Evolutionary conservation across 2,888 invertebrate genomes (phyloP), one percentile per base, ranked within the genome.

Genomic region (Chymomyza fuscimana): DNA sequence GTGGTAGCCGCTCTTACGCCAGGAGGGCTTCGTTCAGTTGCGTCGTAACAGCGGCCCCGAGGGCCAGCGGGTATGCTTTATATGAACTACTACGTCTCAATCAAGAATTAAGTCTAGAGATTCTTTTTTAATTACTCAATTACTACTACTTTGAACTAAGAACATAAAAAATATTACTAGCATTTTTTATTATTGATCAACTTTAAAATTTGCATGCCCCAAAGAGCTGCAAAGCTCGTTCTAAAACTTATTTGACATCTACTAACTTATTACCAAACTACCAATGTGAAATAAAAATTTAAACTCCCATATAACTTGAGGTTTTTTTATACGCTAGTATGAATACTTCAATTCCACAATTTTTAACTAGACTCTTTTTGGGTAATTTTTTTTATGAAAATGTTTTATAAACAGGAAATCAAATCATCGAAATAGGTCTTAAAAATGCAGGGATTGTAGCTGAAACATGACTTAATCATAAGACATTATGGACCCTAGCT

Each of bases 21-120:
- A 90, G 90, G 90, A 90, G 81, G 89, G 90, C 86, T 90, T 90
- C 88, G 82, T 89, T 74, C 90, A 90, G 74, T 89, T 90, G 80
- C 90, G 89, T 79, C 90, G 90, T 76, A 89, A 89, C 89, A 90
- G 90, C 83, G 89, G 90, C 79, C 90, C 90, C 72, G 90, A 90
- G 80, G 89, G 90, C 75, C 90, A 90, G 82, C 87, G 90, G 90
- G 90, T 90, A 90, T 89, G 89, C 80, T 81, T 82, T 76, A 79
- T 68, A 58, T 51, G 60, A 50, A 22, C 56, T 19, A 19, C 56
- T 22, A 58, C 74, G 81, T 73, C 72, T 76, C 74, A 70, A 72
- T 62, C 77, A 78, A 78, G 25, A 62, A 67, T 65, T 69, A 46
- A 22, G 58, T 62, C 69, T 66, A 63, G 25, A 50, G 65, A 63